Percentiles rank a stretch among this genome's conserved stretches.
These are phyloP conservation scores for Picus viridis DNA, from an alignment of 2,797 vertebrate species.

Conservation along the genomic window DNA sequence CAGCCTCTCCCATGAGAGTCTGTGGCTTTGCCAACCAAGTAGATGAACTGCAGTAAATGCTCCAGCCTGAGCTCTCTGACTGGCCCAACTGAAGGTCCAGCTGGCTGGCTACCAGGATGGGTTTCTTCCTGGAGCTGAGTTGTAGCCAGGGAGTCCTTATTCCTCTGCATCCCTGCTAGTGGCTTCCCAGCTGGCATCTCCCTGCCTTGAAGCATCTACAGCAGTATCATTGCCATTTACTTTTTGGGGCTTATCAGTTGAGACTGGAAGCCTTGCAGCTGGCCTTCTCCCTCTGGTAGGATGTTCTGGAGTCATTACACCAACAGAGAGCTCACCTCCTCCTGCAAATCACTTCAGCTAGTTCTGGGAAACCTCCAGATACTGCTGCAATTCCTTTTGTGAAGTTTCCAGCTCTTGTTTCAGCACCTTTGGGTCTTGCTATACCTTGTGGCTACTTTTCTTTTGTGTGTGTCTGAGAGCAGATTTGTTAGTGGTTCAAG, in stretches of 20 bases:
- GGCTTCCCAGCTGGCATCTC: not conserved
- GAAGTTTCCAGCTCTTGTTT: slow-evolving; percentile 53
- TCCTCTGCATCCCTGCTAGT: not conserved
- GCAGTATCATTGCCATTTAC: not conserved
- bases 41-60: not conserved
- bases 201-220: not conserved
- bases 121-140: not conserved
- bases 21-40: not conserved
- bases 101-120: not conserved
- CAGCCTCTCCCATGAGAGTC: accelerated
- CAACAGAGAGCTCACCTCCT: slow-evolving; percentile 32
- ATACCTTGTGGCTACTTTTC: slow-evolving; percentile 29
- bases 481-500: slow-evolving; percentile 5
- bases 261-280: not conserved
- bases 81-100: not conserved
- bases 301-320: slow-evolving; percentile 13
- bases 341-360: slow-evolving; percentile 19
- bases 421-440: slow-evolving; percentile 27
- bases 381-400: slow-evolving; percentile 54
- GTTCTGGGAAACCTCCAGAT: slow-evolving; percentile 52
- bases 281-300: not conserved
- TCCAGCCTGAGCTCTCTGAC: not conserved
- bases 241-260: not conserved
- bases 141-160: not conserved
- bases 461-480: slow-evolving; percentile 21